Conservation (phyloP, 1,140 invertebrate genomes). For the Atta colombica region DNA sequence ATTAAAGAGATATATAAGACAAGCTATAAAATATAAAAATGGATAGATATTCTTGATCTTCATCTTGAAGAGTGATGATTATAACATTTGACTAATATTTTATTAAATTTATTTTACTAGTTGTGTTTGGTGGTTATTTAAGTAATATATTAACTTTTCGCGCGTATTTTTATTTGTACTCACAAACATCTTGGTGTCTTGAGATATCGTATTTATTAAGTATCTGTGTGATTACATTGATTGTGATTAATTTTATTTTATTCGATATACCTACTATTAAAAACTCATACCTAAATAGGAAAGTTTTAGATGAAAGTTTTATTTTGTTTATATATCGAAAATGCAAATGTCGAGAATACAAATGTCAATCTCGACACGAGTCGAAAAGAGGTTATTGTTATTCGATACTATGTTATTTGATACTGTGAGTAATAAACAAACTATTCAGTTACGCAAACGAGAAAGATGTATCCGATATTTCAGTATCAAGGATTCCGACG, state of each 20-base stretch:
- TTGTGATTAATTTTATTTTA: neutral
- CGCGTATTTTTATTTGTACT: constrained; percentile 22
- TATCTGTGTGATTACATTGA: neutral
- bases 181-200: constrained; percentile 1
- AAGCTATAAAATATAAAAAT: neutral
- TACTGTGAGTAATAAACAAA: constrained; percentile 70
- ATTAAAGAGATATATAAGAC: neutral
- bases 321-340: neutral
- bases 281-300: neutral
- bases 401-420: constrained; percentile 19
- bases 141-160: neutral
- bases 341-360: neutral
- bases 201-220: neutral
- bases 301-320: neutral
- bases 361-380: constrained; percentile 11
- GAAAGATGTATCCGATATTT: constrained; percentile 57
- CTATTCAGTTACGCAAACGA: constrained; percentile 74
- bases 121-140: constrained; percentile 11
- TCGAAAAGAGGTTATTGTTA: neutral
- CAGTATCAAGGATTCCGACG: constrained; percentile 74
- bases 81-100: constrained; percentile 24
- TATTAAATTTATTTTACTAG: neutral
- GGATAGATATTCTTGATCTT: constrained; percentile 1
- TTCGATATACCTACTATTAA: neutral
- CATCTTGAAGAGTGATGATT: neutral